phyloP scores from a whole-genome alignment of 2,888 invertebrate species.

The Aethes cnicana region DNA sequence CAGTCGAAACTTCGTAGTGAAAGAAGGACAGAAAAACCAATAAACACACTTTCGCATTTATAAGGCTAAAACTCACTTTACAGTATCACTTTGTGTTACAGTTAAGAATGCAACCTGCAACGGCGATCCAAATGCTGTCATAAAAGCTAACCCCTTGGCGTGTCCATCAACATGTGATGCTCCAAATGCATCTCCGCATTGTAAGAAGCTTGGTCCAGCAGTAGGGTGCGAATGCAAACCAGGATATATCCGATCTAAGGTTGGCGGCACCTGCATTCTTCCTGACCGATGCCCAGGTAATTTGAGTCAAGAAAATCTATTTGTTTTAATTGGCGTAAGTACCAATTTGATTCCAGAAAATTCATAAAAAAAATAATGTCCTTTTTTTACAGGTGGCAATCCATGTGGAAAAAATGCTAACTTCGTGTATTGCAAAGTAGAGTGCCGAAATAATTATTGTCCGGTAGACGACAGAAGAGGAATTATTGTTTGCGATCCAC shows the following conservation, averaged over 20 bases:
- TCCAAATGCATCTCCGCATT: constrained; percentile 13
- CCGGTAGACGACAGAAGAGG: constrained; percentile 43
- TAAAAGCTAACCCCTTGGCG: constrained; percentile 15
- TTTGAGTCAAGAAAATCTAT: too few relatives aligned
- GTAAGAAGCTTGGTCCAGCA: constrained; percentile 5
- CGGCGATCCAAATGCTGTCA: constrained; percentile 20
- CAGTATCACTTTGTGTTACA: too few relatives aligned
- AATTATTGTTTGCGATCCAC: constrained; percentile 41
- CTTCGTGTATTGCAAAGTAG: constrained; percentile 42
- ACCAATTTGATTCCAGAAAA: too few relatives aligned
- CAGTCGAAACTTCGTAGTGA: too few relatives aligned
- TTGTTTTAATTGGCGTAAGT: too few relatives aligned
- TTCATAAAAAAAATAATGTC: too few relatives aligned
- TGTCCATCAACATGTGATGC: constrained; percentile 16
- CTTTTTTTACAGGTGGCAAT: constrained; percentile 46
- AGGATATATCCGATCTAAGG: constrained; percentile 3
- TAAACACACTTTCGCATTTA: too few relatives aligned
- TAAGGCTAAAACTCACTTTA: too few relatives aligned
- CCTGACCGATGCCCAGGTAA: constrained; percentile 24
- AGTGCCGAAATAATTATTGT: constrained; percentile 48
- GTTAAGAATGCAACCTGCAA: constrained; percentile 19
- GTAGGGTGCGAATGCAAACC: constrained; percentile 25
- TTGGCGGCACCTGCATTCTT: constrained; percentile 5
- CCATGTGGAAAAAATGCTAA: constrained; percentile 49
- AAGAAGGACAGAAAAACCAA: too few relatives aligned